Percentiles rank a stretch among this genome's conserved stretches.
Conservation (phyloP, 2,797 vertebrate species). For the Ptychadena robeensis region DNA sequence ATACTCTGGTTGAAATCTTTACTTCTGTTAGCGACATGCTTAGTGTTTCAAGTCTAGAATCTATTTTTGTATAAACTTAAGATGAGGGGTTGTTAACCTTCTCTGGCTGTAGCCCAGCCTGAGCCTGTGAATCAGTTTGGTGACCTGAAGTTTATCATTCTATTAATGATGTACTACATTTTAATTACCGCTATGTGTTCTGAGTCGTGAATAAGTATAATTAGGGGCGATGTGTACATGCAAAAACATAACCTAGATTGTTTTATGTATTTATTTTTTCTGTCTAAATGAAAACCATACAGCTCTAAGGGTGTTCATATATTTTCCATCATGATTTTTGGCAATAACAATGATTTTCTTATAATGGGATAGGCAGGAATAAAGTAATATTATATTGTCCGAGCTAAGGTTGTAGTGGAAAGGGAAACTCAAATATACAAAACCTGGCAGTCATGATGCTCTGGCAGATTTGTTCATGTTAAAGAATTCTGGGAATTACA, state of each 20-base stretch:
- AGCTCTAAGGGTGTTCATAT: too few species aligned
- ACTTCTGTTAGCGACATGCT: neutral
- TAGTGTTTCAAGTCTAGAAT: neutral
- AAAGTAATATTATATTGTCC: too few species aligned
- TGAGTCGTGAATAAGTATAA: neutral
- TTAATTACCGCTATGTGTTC: neutral
- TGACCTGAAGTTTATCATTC: neutral
- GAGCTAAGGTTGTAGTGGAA: too few species aligned
- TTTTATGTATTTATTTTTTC: neutral
- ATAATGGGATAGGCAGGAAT: too few species aligned
- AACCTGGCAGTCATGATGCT: too few species aligned
- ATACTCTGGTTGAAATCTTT: neutral
- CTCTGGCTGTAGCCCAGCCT: neutral
- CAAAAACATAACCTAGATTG: neutral
- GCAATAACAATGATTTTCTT: neutral
- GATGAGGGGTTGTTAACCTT: neutral
- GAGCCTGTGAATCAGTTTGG: neutral
- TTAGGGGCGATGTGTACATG: neutral
- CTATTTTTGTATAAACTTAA: neutral
- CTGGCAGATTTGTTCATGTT: too few species aligned
- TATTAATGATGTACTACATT: neutral
- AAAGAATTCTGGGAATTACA: too few species aligned
- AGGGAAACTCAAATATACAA: too few species aligned
- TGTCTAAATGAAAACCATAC: neutral
- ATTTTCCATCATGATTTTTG: neutral